These are phyloP conservation scores for Sylvia atricapilla DNA, from an alignment of 2,113 vertebrate species.

Conservation along the genomic window DNA sequence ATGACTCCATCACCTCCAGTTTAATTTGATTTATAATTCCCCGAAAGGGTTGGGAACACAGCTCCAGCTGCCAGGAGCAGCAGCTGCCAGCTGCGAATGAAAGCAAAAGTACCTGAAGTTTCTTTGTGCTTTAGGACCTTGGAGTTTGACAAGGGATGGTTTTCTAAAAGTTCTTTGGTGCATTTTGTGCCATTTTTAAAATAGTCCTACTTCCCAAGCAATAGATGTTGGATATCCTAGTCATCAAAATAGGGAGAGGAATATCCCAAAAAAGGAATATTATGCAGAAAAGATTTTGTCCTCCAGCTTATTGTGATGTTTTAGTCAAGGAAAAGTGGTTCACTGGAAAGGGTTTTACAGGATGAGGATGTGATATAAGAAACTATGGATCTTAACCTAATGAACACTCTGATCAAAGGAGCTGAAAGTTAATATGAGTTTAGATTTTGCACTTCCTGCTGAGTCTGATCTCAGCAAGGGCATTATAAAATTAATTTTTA, in stretches of 20 bases:
- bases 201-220: not conserved
- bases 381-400: not conserved
- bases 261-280: not conserved
- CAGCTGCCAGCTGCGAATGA: not conserved
- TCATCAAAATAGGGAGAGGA: not conserved
- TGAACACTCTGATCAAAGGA: not conserved
- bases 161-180: not conserved
- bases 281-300: not conserved
- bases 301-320: not conserved
- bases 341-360: not conserved
- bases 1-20: rapidly evolving
- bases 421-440: not conserved
- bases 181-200: not conserved
- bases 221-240: not conserved
- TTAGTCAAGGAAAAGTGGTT: not conserved
- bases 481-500: not conserved
- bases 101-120: not conserved
- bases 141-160: not conserved
- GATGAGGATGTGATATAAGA: not conserved
- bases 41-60: not conserved
- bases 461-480: not conserved
- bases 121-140: not conserved
- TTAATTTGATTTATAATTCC: not conserved
- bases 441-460: not conserved
- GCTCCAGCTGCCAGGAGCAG: not conserved